These are phyloP conservation scores for Halichondria panicea DNA, from an alignment of 37 sponge, comb jelly and placozoan species.

Conservation along the genomic window DNA sequence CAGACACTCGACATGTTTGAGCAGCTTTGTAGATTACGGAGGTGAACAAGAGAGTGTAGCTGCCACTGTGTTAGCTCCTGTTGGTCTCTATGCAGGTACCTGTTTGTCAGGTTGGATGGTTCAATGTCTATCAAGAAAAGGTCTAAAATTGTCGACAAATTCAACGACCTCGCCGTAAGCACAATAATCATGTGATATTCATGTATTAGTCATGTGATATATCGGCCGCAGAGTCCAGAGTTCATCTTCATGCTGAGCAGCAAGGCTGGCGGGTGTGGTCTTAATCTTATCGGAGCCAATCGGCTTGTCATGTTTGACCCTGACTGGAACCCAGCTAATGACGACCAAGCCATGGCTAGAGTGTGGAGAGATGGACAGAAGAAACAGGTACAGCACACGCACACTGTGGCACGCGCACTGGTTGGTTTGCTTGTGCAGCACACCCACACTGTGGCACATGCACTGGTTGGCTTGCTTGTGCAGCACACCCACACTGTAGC, in stretches of 20 bases:
- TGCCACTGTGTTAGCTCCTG: neutral
- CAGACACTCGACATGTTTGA: constrained; percentile 97
- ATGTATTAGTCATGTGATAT: no score
- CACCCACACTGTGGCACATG: no score
- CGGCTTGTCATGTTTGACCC: constrained; percentile 98
- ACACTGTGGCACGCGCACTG: no score
- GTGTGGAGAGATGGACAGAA: constrained; percentile 98
- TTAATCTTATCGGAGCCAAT: constrained; percentile 96
- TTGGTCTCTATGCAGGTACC: constrained; percentile 59
- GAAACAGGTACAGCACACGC: constrained; percentile 64
- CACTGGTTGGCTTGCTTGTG: no score
- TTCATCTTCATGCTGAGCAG: constrained; percentile 99
- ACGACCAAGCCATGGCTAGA: constrained; percentile 97
- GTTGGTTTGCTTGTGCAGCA: no score
- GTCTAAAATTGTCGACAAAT: constrained; percentile 92
- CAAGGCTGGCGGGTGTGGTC: constrained; percentile 99
- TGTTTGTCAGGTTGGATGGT: constrained; percentile 92
- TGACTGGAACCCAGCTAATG: constrained; percentile 98
- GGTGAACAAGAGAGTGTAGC: constrained; percentile 21
- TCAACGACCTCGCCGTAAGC: constrained; percentile 86
- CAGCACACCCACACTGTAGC: no score
- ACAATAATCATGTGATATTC: neutral
- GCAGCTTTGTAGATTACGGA: constrained; percentile 78
- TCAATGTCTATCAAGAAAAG: constrained; percentile 96
- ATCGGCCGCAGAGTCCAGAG: constrained; percentile 76